Evolutionary conservation across 2,113 vertebrate genomes (phyloP).

Genomic region (Noctilio leporinus): DNA sequence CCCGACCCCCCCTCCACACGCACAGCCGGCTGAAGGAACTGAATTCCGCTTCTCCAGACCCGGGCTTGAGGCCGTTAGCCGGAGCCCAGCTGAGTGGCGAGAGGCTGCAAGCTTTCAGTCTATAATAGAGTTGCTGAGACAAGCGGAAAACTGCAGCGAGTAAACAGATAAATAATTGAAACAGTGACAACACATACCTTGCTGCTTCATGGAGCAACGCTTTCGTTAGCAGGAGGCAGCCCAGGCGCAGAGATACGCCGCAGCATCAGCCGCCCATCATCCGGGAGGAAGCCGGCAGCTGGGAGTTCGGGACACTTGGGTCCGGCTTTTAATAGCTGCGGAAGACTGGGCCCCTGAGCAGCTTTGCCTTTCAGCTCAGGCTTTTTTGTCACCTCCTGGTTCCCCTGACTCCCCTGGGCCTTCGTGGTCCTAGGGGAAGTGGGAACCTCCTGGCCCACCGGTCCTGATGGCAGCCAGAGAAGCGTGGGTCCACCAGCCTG

Average conservation of each 20-base stretch:
- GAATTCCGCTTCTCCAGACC: conserved; percentile 60
- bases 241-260: no score
- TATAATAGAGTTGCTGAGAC: conserved; percentile 69
- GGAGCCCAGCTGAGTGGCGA: conserved; percentile 64
- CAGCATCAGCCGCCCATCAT: no score
- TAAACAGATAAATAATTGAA: conserved; percentile 70
- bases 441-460: neutral
- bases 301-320: neutral
- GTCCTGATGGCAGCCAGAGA: neutral
- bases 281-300: rapidly evolving
- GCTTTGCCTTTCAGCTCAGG: neutral
- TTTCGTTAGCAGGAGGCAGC: conserved; percentile 48
- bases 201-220: conserved; percentile 64
- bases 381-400: neutral
- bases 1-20: neutral
- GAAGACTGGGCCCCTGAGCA: neutral
- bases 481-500: rapidly evolving
- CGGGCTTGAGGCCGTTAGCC: conserved; percentile 62
- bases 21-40: neutral
- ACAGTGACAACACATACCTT: conserved; percentile 60
- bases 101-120: conserved; percentile 42
- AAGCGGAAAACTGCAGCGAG: conserved; percentile 55
- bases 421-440: rapidly evolving
- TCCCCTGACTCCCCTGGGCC: neutral
- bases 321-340: neutral